Conservation (phyloP, 2,113 vertebrate species). For the Mastomys natalensis region DNA sequence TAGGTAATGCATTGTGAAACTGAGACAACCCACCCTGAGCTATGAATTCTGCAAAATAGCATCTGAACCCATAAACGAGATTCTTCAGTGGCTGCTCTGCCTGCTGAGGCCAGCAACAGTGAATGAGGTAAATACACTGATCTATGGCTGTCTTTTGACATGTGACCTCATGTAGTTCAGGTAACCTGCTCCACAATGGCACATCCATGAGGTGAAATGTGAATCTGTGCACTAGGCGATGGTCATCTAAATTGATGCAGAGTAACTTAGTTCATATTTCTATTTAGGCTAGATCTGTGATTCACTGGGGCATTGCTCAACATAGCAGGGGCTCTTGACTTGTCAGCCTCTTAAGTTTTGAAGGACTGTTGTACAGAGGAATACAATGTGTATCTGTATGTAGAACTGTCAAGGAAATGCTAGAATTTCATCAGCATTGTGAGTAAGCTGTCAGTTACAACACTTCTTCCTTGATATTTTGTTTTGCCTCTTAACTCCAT, state of each 20-base stretch:
- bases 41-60: too few relatives aligned
- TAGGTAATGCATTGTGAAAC: too few relatives aligned
- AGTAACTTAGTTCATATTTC: neutral
- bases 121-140: neutral
- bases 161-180: neutral
- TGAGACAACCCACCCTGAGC: neutral
- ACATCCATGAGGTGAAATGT: accelerated
- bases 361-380: too few relatives aligned
- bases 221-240: neutral
- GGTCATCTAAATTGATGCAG: neutral
- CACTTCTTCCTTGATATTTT: neutral
- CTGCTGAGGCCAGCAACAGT: neutral
- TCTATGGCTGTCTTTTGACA: neutral
- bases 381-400: neutral
- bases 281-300: neutral
- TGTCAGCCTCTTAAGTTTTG: accelerated
- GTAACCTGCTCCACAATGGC: neutral
- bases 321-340: too few relatives aligned
- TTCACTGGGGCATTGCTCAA: neutral
- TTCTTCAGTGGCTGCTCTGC: neutral
- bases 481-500: neutral
- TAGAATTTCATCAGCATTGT: neutral
- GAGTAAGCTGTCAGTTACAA: neutral
- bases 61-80: neutral
- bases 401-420: neutral